Evolutionary conservation across 2,888 invertebrate species (phyloP), one percentile per base, ranked within the genome.

Genomic region (Rhaphigaster nebulosa): DNA sequence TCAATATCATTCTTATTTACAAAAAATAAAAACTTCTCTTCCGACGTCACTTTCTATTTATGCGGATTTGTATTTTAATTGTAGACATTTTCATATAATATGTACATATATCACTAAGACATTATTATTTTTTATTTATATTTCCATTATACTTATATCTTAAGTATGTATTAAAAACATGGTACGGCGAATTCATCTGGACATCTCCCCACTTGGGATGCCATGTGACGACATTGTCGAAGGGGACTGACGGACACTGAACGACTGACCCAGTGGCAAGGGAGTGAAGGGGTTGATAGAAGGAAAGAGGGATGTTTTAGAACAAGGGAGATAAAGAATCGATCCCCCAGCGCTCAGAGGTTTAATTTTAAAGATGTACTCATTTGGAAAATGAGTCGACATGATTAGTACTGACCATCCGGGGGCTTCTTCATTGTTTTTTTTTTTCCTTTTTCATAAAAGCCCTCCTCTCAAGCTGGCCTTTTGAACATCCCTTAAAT

Each of bases 381-480:
- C 91, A 91, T 89, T 90, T 91, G 91, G 91, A 91, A 91, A 90
- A 90, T 90, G 89, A 88, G 76, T 70, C 90, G 91, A 91, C 91
- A 91, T 87, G 88, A 88, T 89, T 88, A 90, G 70, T 52, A 88
- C 90, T 90, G 89, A 89, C 89, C 89, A 65, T 60, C 84, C 45
- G 84, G 65, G 89, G n/a, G 70, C 50, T 70, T 76, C 87, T 87
- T 52, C 70, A 45, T 45, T 65, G 70, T 34, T 50, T 89, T 89
- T 65, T 88, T 89, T 89, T 89, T 65, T 45, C 23, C 54, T 88
- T 89, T 89, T 89, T 89, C 70, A 76, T 89, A 60, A 88, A 88
- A 65, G 56, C 87, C 23, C 56, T 56, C 54, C 54, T 50, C 56
- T 56, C 87, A 87, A 54, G 52, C 88, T 88, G 88, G 8, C 60